Evolutionary conservation across 2,888 invertebrate genomes (phyloP), one percentile per base, ranked within the genome.

Genomic region (Barypeithes pellucidus): DNA sequence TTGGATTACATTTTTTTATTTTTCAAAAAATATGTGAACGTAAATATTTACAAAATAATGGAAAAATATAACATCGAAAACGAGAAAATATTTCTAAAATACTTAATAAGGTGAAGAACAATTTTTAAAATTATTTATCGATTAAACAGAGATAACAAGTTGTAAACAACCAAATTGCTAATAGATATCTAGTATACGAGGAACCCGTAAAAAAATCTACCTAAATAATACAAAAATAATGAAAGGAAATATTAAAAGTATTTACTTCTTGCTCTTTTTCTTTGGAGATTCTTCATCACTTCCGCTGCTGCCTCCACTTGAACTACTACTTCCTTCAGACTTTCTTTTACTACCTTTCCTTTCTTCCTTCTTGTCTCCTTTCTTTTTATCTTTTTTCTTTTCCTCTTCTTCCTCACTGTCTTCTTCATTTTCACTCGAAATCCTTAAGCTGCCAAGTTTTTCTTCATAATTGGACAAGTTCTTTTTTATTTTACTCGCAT

Each of bases 401-500:
- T 77, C 73, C 12, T 73, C 71, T 39, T 75, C 73, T 20, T 70
- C 75, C 41, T 74, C 70, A 18, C 80, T 79, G n/a, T 81, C 81
- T 62, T 81, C 81, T 39, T 78, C 78, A 67, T 78, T 80, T 33
- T 79, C 77, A 72, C 76, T 79, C 61, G 76, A 73, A 60, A 78
- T 79, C 74, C 75, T 80, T 60, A 75, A 76, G 66, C 78, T 80
- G 63, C 82, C 82, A 22, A 88, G 79, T 81, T 87, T 89, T 78
- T 86, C 88, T 76, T 85, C 87, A 78, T 86, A 82, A 60, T 79
- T 86, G 18, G 88, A 85, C 47, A 88, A 79, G 73, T 87, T 88
- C 75, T 88, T 91, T 82, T 93, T 94, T 1, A 93, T 87, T 80
- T 90, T 90, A 29, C 89, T 88, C 0, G 90, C 89, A 75, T 94